These are phyloP conservation scores for Drosophila auraria DNA, from an alignment of 1,140 invertebrate genomes.

Conservation along the genomic window DNA sequence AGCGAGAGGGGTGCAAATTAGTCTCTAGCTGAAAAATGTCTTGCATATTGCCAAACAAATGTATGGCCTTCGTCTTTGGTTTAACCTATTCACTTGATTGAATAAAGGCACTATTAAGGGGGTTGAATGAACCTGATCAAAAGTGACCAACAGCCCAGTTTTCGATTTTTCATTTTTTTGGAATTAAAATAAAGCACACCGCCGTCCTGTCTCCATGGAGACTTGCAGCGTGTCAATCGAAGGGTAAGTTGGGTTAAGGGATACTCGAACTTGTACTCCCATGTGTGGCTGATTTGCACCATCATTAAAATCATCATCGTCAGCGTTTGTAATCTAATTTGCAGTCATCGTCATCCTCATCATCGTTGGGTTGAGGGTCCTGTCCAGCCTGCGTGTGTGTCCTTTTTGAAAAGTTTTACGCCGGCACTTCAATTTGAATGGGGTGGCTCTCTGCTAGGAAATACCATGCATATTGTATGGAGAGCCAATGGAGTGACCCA, in stretches of 20 bases:
- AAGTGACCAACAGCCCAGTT: neutral
- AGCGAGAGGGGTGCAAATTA: no score
- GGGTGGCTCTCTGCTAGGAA: slow-evolving; percentile 27
- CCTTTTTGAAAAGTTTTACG: slow-evolving; percentile 52
- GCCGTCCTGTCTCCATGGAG: slow-evolving; percentile 14
- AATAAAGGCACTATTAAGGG: neutral
- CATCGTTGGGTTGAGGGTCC: neutral
- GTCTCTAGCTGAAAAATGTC: no score
- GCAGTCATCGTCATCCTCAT: slow-evolving; percentile 40
- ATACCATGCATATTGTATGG: slow-evolving; percentile 62
- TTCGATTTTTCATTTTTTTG: neutral
- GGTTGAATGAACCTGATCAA: neutral
- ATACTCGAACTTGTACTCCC: slow-evolving; percentile 31
- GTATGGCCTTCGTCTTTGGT: no score
- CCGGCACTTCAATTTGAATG: slow-evolving; percentile 29
- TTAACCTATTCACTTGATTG: neutral
- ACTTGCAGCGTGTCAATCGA: slow-evolving; percentile 1
- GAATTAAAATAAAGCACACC: neutral
- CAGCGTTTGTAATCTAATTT: slow-evolving; percentile 72
- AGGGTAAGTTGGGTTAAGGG: slow-evolving; percentile 13
- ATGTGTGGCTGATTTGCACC: slow-evolving; percentile 61
- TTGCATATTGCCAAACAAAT: no score
- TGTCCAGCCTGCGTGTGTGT: slow-evolving; percentile 38
- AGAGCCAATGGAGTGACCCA: slow-evolving; percentile 10
- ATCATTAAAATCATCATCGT: slow-evolving; percentile 74